Conservation (phyloP, 2,113 vertebrate genomes). For the Syrrhaptes paradoxus region DNA sequence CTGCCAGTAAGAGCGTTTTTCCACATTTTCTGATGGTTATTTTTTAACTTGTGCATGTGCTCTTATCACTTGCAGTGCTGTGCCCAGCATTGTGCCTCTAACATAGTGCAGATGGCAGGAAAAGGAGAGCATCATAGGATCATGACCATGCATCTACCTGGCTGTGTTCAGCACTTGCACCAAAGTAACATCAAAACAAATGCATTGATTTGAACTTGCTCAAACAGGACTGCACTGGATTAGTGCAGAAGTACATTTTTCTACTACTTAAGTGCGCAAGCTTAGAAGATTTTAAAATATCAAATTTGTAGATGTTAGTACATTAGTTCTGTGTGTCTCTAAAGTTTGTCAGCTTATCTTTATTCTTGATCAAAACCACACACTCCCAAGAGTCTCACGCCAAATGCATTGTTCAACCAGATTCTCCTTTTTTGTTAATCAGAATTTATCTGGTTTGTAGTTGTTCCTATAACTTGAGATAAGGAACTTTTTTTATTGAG, state of each 20-base stretch:
- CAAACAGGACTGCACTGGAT: not conserved
- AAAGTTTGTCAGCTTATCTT: not conserved
- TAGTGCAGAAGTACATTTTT: not conserved
- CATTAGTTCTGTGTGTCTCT: not conserved
- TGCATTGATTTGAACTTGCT: not conserved
- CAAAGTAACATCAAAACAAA: not conserved
- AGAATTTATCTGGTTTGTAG: not conserved
- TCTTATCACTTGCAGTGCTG: not conserved
- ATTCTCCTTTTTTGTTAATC: not conserved
- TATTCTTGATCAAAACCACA: rapidly evolving
- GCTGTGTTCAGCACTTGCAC: rapidly evolving
- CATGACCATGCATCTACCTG: not conserved
- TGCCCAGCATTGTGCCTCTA: not conserved
- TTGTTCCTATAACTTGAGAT: not conserved
- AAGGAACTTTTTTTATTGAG: not conserved
- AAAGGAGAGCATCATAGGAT: not conserved
- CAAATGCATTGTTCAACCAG: not conserved
- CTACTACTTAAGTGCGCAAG: not conserved
- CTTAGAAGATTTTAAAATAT: not conserved
- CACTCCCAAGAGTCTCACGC: not conserved
- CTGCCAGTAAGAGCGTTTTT: not conserved
- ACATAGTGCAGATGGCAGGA: rapidly evolving
- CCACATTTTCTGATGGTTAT: not conserved
- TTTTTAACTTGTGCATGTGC: not conserved
- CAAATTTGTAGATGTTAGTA: not conserved